Evolutionary conservation across 2,797 vertebrate genomes (phyloP).

Genomic region (Tympanoctomys barrerae): DNA sequence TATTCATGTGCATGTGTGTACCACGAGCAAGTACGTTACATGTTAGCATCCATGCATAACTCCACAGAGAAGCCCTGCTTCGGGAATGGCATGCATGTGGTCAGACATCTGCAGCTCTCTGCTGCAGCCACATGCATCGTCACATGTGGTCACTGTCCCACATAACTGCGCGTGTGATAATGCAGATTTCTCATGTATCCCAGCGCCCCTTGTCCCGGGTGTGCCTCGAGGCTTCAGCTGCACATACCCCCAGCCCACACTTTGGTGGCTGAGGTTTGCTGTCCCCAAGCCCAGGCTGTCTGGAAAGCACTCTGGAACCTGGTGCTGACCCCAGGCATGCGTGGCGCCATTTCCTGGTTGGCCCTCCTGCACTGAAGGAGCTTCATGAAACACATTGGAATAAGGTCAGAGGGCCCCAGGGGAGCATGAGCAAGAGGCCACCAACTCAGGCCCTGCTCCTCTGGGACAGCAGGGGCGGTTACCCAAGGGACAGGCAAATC

Average conservation of each 20-base stretch:
- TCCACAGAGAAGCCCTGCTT: background rate
- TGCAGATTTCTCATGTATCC: background rate
- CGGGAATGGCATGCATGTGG: background rate
- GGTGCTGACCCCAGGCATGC: background rate
- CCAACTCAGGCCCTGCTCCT: background rate
- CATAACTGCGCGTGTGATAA: background rate
- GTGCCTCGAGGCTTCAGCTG: background rate
- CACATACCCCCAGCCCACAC: background rate
- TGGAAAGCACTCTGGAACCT: background rate
- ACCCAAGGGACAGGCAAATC: background rate
- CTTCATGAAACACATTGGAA: background rate
- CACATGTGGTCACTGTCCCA: background rate
- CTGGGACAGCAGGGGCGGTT: background rate
- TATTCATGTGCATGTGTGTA: rapidly evolving
- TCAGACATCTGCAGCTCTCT: background rate
- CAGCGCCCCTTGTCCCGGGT: background rate
- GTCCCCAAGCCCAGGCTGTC: background rate
- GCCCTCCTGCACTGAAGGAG: background rate
- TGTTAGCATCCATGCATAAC: background rate
- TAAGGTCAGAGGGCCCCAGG: background rate
- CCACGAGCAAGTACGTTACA: background rate
- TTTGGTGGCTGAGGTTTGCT: background rate
- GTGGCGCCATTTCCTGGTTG: background rate
- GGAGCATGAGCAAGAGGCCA: background rate
- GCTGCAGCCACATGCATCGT: rapidly evolving